Base-by-base conservation (phyloP, 2,888 invertebrate species). In the Papilio protenor region DNA sequence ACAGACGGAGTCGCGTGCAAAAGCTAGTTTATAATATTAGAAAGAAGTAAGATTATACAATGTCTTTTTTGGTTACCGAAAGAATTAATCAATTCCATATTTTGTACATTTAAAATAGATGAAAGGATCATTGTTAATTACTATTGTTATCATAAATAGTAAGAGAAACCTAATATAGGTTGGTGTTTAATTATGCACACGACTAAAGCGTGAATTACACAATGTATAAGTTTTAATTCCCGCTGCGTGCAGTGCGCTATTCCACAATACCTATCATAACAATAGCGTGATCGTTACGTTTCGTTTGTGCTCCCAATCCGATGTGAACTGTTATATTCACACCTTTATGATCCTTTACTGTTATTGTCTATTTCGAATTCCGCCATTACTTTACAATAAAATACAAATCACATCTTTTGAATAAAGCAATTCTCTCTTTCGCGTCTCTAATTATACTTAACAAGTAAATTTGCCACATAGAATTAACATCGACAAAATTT, bases 331-430 rank as follows among this genome's bases (percentile, higher is more conserved):
- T 91, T 88, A 89, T 86, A 84, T 87, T 86, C 84, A 87, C 88
- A 90, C 90, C 89, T 90, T 89, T 88, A 90, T 88, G 86, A 87
- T 81, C 83, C 83, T 82, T 83, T 82, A 82, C 79, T 80, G 86
- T 89, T 90, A 92, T 89, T 85, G 86, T 86, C 87, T 92, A 92
- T 92, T 90, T 87, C 88, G 87, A 89, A 86, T 81, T 83, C 77
- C 83, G 81, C 84, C 83, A 84, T 88, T 84, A 85, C 84, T 84
- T 84, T 40, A 40, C 40, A 21, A 69, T 45, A 45, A 45, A 69
- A 69, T 45, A 66, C 66, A 66, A 45, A 69, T 69, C 61, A 33
- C 33, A 33, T 33, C 8, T 14, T 33, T 64, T 64, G 27, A 16
- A 64, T 33, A 12, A 23, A 33, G 18, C 18, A 33, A 33, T 64